phyloP scores from a whole-genome alignment of 2,113 vertebrate genomes.

The Bolborhynchus lineola region DNA sequence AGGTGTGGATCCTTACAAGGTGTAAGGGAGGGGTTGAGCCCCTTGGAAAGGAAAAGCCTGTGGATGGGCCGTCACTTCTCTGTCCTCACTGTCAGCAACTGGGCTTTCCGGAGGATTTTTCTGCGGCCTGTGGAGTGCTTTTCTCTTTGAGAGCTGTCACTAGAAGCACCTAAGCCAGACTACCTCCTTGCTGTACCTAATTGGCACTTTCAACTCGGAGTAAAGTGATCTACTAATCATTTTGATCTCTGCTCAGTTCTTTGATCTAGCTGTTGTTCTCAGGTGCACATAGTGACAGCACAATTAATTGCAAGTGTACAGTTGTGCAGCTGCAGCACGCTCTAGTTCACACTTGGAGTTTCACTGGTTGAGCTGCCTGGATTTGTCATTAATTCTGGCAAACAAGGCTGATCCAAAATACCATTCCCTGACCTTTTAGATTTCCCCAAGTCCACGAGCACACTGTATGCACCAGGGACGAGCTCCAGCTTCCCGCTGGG shows the following conservation, averaged over 20 bases:
- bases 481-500: background rate
- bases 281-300: constrained; percentile 33
- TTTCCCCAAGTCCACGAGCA: background rate
- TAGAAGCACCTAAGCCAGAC: background rate
- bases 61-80: background rate
- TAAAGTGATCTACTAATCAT: constrained; percentile 52
- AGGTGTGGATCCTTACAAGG: background rate
- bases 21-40: fast-evolving
- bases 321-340: background rate
- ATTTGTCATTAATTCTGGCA: background rate
- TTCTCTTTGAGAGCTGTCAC: background rate
- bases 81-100: background rate
- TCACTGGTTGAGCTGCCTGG: background rate
- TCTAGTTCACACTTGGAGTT: background rate
- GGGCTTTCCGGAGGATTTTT: background rate
- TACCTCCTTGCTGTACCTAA: background rate
- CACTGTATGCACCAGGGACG: background rate
- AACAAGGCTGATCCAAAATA: background rate
- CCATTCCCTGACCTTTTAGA: background rate
- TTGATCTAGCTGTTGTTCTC: constrained; percentile 58
- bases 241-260: constrained; percentile 56
- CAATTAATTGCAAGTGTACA: constrained; percentile 37
- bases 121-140: background rate
- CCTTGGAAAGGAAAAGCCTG: background rate
- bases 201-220: constrained; percentile 43